Base-by-base conservation (phyloP, 2,888 invertebrate species). In the Drosophila anomalata region DNA sequence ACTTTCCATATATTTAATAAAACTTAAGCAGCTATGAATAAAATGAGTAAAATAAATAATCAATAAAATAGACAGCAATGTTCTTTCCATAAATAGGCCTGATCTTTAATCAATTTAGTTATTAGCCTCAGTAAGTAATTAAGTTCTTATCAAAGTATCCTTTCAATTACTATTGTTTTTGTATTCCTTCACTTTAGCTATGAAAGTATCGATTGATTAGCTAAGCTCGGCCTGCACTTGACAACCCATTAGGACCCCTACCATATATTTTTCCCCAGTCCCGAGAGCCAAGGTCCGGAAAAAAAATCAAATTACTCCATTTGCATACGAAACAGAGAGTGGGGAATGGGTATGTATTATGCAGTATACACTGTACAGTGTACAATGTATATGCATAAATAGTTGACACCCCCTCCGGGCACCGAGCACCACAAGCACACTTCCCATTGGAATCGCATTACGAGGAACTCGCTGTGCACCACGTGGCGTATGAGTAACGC, bases 401-500 rank as follows among this genome's bases (percentile, higher is more conserved):
- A 57, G 42, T 57, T 42, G 6, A 31, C 36, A 17, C 29, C 33
- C 42, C 55, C 20, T 12, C n/a, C 17, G 12, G 26, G 22, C 14
- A 41, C 41, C 9, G 7, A 8, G 14, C 9, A 17, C 17, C 17
- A 20, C n/a, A 8, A 3, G n/a, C 41, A 17, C 41, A 9, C 8
- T 26, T 36, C 73, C 48, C 20, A 22, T 46, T 44, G 54, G 54
- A 56, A 3, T 62, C 61, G 11, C 61, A 63, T 63, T 48, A 63
- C 68, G 8, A 17, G 59, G 39, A 63, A 55, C 65, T 65, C 61
- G 73, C 68, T 50, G 29, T 17, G 72, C 53, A 51, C 83, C 79
- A 73, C 76, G 59, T 76, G 85, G 82, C 85, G 80, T 87, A 87
- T 85, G 82, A 63, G 82, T 65, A 82, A 82, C 69, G 87, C 75